phyloP scores from a whole-genome alignment of 2,888 invertebrate genomes.

The Embidobia sp. region DNA sequence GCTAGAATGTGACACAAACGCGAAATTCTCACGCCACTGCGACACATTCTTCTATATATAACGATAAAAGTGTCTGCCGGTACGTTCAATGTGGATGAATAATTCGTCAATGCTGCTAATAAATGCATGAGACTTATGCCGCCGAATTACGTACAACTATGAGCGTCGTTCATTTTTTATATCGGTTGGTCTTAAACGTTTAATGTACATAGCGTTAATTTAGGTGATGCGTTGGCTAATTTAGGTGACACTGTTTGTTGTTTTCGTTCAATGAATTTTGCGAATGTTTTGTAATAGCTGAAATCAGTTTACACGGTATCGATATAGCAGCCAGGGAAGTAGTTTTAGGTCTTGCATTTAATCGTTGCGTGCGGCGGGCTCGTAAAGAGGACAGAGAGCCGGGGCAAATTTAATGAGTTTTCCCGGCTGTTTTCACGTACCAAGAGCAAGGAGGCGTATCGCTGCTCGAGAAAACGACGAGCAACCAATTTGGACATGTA shows the following conservation, averaged over 20 bases:
- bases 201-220: conserved; percentile 24
- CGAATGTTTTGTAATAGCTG: conserved; percentile 38
- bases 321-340: conserved; percentile 38
- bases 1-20: conserved; percentile 37
- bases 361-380: conserved; percentile 40
- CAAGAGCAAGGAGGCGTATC: conserved; percentile 21
- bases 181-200: neutral
- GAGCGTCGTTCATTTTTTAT: conserved; percentile 22
- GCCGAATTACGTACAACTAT: conserved; percentile 18
- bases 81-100: conserved; percentile 23
- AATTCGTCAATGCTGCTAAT: conserved; percentile 19
- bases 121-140: conserved; percentile 8
- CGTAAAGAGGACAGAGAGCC: conserved; percentile 31
- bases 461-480: conserved; percentile 16
- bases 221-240: neutral
- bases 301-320: conserved; percentile 35
- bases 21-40: conserved; percentile 22
- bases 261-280: conserved; percentile 32
- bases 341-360: conserved; percentile 55
- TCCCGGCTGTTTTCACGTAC: conserved; percentile 30
- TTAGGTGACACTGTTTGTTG: conserved; percentile 13
- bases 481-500: conserved; percentile 16
- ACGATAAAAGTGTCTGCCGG: conserved; percentile 17
- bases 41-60: conserved; percentile 10
- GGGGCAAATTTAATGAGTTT: conserved; percentile 26